Percentiles rank a stretch among this genome's conserved stretches.
Conservation (phyloP, 2,113 vertebrate species). For the Alouatta palliata region DNA sequence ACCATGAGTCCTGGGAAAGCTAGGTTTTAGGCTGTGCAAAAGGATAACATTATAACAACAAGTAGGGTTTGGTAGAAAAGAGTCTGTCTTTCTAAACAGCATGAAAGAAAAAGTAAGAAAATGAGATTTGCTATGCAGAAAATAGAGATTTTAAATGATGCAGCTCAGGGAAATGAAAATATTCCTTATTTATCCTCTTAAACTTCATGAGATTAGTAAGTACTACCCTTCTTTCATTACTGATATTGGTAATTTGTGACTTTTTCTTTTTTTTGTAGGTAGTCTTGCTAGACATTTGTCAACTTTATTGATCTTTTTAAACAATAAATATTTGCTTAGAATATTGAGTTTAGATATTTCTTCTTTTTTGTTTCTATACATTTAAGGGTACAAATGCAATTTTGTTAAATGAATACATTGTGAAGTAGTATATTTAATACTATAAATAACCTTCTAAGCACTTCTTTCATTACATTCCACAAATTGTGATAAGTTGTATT, state of each 20-base stretch:
- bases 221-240: not conserved
- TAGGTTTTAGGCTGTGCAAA: not conserved
- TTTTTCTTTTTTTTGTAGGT: not conserved
- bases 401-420: no score
- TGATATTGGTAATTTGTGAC: not conserved
- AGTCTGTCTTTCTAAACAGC: not conserved
- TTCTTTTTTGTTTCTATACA: no score
- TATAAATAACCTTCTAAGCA: not conserved
- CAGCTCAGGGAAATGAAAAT: not conserved
- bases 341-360: no score
- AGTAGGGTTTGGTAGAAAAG: not conserved
- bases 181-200: not conserved
- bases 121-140: not conserved
- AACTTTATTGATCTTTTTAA: no score
- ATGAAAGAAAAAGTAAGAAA: not conserved
- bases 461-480: not conserved
- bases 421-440: not conserved
- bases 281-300: not conserved
- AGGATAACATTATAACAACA: not conserved
- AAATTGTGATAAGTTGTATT: not conserved
- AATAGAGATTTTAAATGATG: not conserved
- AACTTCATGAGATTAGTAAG: not conserved
- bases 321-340: no score
- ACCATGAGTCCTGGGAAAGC: rapidly evolving
- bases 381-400: no score